These are phyloP conservation scores for Cyanistes caeruleus DNA, from an alignment of 2,113 vertebrate species.

Conservation along the genomic window DNA sequence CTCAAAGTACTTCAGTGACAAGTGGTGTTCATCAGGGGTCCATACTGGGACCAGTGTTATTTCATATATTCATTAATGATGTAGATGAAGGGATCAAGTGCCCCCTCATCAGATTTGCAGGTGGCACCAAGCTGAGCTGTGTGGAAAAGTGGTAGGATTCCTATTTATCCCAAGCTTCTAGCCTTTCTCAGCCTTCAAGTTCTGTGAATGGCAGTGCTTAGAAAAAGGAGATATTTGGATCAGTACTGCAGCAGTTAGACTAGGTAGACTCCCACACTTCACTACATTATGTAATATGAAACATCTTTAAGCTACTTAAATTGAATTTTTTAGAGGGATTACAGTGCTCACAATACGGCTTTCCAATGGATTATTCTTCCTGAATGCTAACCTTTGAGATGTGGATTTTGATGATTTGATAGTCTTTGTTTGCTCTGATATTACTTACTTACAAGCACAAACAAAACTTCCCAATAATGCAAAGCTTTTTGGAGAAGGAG, in stretches of 20 bases:
- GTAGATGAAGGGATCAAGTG: not conserved
- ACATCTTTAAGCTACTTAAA: not conserved
- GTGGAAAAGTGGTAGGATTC: not conserved
- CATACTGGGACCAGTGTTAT: not conserved
- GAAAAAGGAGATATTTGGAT: not conserved
- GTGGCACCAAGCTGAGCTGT: not conserved
- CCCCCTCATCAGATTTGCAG: not conserved
- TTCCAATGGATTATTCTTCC: not conserved
- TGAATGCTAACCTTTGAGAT: not conserved
- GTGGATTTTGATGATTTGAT: not conserved
- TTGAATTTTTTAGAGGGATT: not conserved
- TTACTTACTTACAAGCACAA: not conserved
- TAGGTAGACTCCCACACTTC: not conserved
- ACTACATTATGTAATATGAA: not conserved
- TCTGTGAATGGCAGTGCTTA: not conserved
- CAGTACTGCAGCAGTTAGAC: not conserved
- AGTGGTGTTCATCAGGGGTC: not conserved
- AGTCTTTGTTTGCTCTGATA: not conserved
- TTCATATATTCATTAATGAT: not conserved
- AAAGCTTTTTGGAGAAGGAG: not conserved
- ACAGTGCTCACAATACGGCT: not conserved
- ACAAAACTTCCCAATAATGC: not conserved
- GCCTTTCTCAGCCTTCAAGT: not conserved
- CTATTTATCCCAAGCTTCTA: not conserved
- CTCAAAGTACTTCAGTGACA: no score